These are phyloP conservation scores for Samia ricini DNA, from an alignment of 1,140 invertebrate genomes.

Conservation along the genomic window DNA sequence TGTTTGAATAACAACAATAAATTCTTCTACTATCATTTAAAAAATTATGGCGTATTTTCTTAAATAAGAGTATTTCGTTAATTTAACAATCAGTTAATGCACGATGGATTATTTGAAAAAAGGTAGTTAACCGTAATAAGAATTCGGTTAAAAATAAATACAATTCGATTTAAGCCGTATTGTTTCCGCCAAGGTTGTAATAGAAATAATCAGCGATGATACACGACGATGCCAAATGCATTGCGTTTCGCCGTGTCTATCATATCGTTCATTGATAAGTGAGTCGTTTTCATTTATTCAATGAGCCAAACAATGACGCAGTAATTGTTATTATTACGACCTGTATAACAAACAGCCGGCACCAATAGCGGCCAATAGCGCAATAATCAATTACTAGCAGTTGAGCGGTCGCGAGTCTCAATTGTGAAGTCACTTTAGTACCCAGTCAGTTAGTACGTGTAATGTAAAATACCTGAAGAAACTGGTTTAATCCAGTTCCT, in stretches of 20 bases:
- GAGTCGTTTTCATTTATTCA: conserved; percentile 23
- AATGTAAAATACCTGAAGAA: not conserved
- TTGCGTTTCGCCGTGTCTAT: not conserved
- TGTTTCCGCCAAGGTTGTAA: conserved; percentile 1
- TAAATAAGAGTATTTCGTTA: too few species aligned
- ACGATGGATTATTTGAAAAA: too few species aligned
- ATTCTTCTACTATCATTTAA: too few species aligned
- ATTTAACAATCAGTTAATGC: too few species aligned
- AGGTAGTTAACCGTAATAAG: too few species aligned
- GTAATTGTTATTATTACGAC: conserved; percentile 24
- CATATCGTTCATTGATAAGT: conserved; percentile 1
- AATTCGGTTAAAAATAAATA: not conserved
- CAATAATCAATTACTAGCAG: conserved; percentile 63
- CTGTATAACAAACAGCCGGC: conserved; percentile 26
- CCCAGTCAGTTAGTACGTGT: conserved; percentile 33
- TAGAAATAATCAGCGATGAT: conserved; percentile 7
- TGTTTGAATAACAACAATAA: too few species aligned
- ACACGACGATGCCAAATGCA: conserved; percentile 9
- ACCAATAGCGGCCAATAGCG: conserved; percentile 31
- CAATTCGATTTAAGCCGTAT: conserved; percentile 5
- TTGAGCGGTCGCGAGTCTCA: conserved; percentile 60
- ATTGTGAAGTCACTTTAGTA: conserved; percentile 62
- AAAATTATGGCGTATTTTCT: too few species aligned
- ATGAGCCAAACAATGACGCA: conserved; percentile 13
- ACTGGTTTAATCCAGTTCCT: not conserved